Base-by-base conservation (phyloP, 1,140 invertebrate species). In the Lucilia cuprina region DNA sequence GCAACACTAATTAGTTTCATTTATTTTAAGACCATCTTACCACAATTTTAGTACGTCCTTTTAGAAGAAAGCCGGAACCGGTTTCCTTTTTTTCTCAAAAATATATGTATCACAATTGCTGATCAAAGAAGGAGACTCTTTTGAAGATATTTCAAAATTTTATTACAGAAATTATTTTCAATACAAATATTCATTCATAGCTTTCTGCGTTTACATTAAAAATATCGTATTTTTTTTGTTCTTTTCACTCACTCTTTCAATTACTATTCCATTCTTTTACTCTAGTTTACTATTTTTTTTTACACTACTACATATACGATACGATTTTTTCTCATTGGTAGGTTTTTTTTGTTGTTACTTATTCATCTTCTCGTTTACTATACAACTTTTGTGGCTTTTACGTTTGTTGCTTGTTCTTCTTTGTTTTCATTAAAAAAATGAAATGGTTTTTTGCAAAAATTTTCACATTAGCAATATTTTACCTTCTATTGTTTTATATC, bases 61-160 rank as follows among this genome's bases (percentile, higher is more conserved):
- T 70, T 70, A 19, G n/a, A 70, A 70, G 65, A 70, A 70, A 21
- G 65, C 65, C 65, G 65, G 65, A 70, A 70, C 65, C 65, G 65
- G 65, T 70, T 70, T 70, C 19, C 65, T 25, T n/a, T 41, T 30
- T 30, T 30, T 30, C 25, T 30, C 50, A 0, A 12, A 55, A 55
- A 55, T 12, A 55, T 17, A 55, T 55, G 50, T 55, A 55, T 55
- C 17, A 55, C 50, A 21, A 4, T 21, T 70, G 17, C 5, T 25
- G 7, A 0, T 41, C 5, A 41, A 41, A 10, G 5, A 41, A 41
- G n/a, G n/a, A n/a, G n/a, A 41, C 41, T 41, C 41, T 10, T 41
- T 10, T 2, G 10, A 41, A 41, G 7, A 41, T 2, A 10, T 41
- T 65, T 17, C 60, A 3, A n/a, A 65, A 65, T 65, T 7, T 65